Conservation (phyloP, 2,113 vertebrate genomes). For the Pomatostomus ruficeps region DNA sequence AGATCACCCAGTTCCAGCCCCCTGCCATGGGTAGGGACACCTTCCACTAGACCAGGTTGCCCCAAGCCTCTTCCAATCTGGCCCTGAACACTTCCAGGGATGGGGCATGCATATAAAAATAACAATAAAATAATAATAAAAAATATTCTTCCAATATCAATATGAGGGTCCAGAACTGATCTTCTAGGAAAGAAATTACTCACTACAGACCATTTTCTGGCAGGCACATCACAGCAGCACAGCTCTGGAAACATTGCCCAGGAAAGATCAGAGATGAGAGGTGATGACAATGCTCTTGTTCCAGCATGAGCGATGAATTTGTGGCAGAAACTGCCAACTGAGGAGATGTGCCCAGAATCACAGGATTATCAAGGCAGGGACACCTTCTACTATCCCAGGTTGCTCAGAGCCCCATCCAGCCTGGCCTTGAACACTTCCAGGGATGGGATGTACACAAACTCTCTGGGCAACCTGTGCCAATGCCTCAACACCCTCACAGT, state of each 20-base stretch:
- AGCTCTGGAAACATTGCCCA: not conserved
- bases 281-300: not conserved
- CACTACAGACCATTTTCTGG: not conserved
- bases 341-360: not conserved
- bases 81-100: not conserved
- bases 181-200: not conserved
- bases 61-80: not conserved
- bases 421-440: not conserved
- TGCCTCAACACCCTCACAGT: not conserved
- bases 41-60: not conserved
- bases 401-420: not conserved
- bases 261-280: not conserved
- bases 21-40: not conserved
- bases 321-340: not conserved
- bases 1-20: not conserved
- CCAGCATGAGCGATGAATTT: not conserved
- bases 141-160: not conserved
- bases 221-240: not conserved
- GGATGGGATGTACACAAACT: not conserved
- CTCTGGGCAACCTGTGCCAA: not conserved
- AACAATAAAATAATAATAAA: not conserved
- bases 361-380: not conserved
- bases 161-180: not conserved
- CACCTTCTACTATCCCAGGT: accelerated
- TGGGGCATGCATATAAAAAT: not conserved